Evolutionary conservation across 2,113 vertebrate species (phyloP), one percentile per base, ranked within the genome.

Genomic region (Triplophysa rosa): DNA sequence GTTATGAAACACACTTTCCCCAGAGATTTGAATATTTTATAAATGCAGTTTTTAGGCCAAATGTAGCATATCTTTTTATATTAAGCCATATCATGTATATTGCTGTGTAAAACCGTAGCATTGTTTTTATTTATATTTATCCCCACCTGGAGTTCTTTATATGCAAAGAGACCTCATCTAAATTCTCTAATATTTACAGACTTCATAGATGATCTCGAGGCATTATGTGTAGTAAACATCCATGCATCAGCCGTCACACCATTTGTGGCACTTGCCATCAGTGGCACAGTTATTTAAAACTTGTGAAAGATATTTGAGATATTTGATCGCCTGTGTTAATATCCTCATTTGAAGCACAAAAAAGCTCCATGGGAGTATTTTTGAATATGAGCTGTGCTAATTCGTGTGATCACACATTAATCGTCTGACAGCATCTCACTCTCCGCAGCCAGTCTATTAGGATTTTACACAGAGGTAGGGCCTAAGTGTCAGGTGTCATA

Each of bases 401-500:
- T 90, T 90, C 87, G 88, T 89, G 89, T 88, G 90, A 90, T 92
- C 88, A 81, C 81, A 85, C 90, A 91, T 92, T 91, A 92, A 91
- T 91, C 86, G 81, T 89, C 89, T 90, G 87, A 89, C 89, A 91
- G 89, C 83, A 91, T 93, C 89, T 91, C 90, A 91, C 90, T 79
- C 85, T 84, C 88, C 85, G 84, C 70, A 86, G 87, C 90, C 90
- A 90, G 90, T 90, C 90, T 91, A 91, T 91, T 92, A 93, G 89
- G 87, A 93, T 91, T 92, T 90, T 83, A 71, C 88, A 87, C 88
- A 86, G 87, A 92, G 88, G 88, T 90, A 90, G 89, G 90, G 89
- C 90, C 91, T 90, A 85, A 86, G 88, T 92, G 92, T 93, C 92
- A 92, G 92, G 92, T 93, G 92, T 93, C 91, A 92, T 92, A 91